Conservation (phyloP, 2,888 invertebrate species). For the Scaptomyza parva region DNA sequence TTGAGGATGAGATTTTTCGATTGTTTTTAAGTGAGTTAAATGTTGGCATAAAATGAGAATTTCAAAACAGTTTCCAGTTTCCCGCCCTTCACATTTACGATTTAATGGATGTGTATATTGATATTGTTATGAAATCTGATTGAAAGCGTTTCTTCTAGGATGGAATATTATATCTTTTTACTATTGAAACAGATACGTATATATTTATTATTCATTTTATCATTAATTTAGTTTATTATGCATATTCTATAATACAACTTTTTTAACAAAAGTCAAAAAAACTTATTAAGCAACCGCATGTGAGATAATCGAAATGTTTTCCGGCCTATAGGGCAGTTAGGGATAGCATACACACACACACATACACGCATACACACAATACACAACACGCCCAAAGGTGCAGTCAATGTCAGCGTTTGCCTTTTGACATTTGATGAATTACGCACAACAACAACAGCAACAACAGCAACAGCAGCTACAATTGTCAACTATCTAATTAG, state of each 20-base stretch:
- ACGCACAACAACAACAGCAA: slow-evolving; percentile 51
- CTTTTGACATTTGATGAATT: slow-evolving; percentile 78
- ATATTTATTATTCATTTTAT: no score
- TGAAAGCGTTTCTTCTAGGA: no score
- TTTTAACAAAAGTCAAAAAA: no score
- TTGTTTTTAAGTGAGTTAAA: slow-evolving; percentile 10
- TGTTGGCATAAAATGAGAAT: background rate
- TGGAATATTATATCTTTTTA: no score
- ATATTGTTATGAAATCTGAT: no score
- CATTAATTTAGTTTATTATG: no score
- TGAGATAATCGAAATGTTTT: slow-evolving; percentile 24
- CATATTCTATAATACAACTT: no score
- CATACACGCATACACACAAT: no score
- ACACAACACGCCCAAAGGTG: slow-evolving; percentile 63
- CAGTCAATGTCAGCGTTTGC: slow-evolving; percentile 63
- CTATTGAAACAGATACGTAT: no score
- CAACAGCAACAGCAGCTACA: slow-evolving; percentile 31
- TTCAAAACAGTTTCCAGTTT: background rate
- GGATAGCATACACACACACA: background rate
- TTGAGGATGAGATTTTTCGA: background rate
- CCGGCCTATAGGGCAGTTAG: slow-evolving; percentile 44
- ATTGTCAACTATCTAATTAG: slow-evolving; percentile 75
- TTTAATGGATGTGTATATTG: background rate
- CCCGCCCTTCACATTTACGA: no score
- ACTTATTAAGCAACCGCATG: background rate